Conservation (phyloP, 2,113 vertebrate species). For the Platysteira castanea region DNA sequence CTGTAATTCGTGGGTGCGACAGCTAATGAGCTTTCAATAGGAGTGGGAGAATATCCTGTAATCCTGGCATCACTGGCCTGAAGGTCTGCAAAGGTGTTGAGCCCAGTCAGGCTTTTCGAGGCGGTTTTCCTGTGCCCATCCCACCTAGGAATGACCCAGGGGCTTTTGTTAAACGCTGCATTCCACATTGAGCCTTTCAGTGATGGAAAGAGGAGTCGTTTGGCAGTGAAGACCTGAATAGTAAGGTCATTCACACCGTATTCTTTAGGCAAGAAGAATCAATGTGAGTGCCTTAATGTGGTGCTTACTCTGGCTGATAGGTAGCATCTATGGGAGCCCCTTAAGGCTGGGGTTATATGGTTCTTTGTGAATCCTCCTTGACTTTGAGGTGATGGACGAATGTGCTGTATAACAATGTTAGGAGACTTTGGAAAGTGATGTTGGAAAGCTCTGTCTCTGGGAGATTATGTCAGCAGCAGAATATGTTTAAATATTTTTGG, state of each 20-base stretch:
- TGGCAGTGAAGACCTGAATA: background rate
- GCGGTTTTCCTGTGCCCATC: background rate
- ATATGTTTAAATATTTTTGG: background rate
- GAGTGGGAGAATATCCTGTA: background rate
- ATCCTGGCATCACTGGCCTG: background rate
- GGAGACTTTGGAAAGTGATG: background rate
- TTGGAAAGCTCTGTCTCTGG: background rate
- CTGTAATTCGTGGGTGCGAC: background rate
- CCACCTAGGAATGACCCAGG: background rate
- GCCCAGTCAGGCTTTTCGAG: background rate
- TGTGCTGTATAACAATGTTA: background rate
- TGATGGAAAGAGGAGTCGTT: conserved; percentile 11
- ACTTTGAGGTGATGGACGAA: background rate
- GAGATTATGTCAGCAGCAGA: background rate
- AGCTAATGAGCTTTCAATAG: background rate
- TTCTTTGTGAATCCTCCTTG: background rate
- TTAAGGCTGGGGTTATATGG: background rate
- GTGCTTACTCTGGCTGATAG: background rate
- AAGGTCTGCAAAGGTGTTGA: background rate
- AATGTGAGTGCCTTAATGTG: background rate
- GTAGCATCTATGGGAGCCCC: background rate
- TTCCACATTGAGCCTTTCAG: background rate
- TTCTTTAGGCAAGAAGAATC: background rate
- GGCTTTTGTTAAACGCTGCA: background rate
- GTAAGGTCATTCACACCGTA: background rate